Percentiles rank a stretch among this genome's conserved stretches.
Evolutionary conservation across 2,113 vertebrate genomes (phyloP).

Genomic region (Lepidothrix coronata): DNA sequence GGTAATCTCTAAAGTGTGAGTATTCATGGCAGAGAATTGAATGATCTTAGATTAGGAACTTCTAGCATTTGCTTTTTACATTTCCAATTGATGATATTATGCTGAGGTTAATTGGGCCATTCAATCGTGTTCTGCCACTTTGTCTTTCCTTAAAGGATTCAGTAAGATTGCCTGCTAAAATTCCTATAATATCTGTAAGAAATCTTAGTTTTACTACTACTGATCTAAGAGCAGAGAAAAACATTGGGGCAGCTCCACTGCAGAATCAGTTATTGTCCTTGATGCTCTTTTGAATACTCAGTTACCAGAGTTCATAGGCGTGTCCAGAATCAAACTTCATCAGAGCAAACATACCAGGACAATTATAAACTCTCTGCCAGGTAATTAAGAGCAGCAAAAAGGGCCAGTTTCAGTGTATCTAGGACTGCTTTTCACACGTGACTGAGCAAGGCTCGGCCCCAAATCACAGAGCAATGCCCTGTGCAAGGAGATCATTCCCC

Average conservation of each 20-base stretch:
- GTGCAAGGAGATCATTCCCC: neutral
- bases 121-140: neutral
- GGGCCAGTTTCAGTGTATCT: neutral
- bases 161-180: slow-evolving; percentile 19
- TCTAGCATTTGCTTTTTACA: slow-evolving; percentile 4
- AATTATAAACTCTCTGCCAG: neutral
- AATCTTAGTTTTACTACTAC: neutral
- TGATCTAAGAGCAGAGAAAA: neutral
- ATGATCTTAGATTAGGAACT: neutral
- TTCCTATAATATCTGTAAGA: slow-evolving; percentile 13
- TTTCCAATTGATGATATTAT: neutral
- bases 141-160: slow-evolving; percentile 13
- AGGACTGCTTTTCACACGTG: neutral
- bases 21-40: neutral
- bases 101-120: slow-evolving; percentile 19
- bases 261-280: neutral
- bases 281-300: neutral
- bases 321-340: neutral
- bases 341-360: neutral
- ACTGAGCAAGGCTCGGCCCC: neutral
- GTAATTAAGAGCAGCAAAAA: neutral
- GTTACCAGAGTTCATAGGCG: neutral
- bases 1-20: neutral
- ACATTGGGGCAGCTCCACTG: neutral
- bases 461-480: neutral